A percentile compares a stretch with the other conserved stretches of the same genome.
These are phyloP conservation scores for Philopedon plagiatum DNA, from an alignment of 2,888 invertebrate genomes.

Conservation along the genomic window DNA sequence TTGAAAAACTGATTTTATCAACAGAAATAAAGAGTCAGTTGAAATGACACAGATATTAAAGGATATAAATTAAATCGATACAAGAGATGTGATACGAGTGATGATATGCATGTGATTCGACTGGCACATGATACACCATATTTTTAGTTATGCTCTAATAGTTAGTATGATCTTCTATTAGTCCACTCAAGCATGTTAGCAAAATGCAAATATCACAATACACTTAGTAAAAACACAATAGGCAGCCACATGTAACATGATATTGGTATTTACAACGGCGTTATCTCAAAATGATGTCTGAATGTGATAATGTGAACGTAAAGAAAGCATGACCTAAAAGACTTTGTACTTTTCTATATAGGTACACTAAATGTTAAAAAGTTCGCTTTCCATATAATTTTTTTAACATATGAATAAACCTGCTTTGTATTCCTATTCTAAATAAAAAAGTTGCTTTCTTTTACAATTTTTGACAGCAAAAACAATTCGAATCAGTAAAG, in stretches of 20 bases:
- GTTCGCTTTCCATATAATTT: too few relatives aligned
- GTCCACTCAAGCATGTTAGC: constrained; percentile 29
- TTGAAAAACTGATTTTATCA: background rate
- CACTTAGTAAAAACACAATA: constrained; percentile 34
- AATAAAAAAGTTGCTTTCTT: too few relatives aligned
- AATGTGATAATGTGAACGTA: background rate
- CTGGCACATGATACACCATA: constrained; percentile 9
- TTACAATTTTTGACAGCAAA: too few relatives aligned
- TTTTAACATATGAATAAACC: too few relatives aligned
- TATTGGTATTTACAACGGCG: constrained; percentile 21
- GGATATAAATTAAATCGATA: background rate
- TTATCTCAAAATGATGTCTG: background rate
- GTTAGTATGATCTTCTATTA: constrained; percentile 42
- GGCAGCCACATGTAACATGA: constrained; percentile 25
- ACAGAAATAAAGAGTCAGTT: background rate
- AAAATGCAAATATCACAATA: constrained; percentile 36
- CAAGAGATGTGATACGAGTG: background rate
- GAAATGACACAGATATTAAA: background rate
- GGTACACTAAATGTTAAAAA: background rate
- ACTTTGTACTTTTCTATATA: background rate
- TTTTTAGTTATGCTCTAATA: constrained; percentile 39
- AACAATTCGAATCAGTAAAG: too few relatives aligned
- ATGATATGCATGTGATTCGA: constrained; percentile 4
- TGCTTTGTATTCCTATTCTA: too few relatives aligned
- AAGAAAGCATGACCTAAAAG: background rate